Percentiles rank a stretch among this genome's conserved stretches.
Conservation (phyloP, 2,888 invertebrate genomes). For the Maniola hyperantus region DNA sequence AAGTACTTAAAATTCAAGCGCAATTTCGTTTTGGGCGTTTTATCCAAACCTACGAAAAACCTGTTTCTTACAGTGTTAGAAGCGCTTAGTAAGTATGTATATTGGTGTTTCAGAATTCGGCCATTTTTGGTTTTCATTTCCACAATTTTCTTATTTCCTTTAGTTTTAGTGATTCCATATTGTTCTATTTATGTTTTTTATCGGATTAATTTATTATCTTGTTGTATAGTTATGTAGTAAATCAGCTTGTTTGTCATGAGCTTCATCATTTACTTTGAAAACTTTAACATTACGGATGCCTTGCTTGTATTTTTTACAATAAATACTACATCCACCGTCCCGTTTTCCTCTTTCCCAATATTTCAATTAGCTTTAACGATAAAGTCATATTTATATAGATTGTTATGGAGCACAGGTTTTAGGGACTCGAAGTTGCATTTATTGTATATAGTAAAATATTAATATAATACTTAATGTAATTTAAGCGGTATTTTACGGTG, state of each 20-base stretch:
- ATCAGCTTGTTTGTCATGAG: constrained; percentile 23
- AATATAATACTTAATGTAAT: constrained; percentile 58
- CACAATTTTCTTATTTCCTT: neutral
- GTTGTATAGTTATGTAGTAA: neutral
- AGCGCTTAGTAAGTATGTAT: neutral
- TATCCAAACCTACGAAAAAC: neutral
- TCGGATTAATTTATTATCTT: neutral
- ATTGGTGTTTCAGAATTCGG: neutral
- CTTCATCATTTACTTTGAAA: constrained; percentile 28
- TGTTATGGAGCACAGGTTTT: constrained; percentile 82
- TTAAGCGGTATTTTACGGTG: constrained; percentile 75
- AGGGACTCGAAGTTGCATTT: constrained; percentile 79
- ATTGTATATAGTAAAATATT: constrained; percentile 72
- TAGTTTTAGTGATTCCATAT: neutral
- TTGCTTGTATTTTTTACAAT: constrained; percentile 69
- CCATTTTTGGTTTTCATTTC: neutral
- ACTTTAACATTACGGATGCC: constrained; percentile 35
- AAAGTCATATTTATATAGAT: constrained; percentile 80
- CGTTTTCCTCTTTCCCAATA: constrained; percentile 77
- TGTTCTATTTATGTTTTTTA: neutral
- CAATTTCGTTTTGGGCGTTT: neutral
- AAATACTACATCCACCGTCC: constrained; percentile 76
- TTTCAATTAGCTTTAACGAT: constrained; percentile 77
- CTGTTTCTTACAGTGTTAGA: neutral
- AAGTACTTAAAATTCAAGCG: neutral